A percentile compares a stretch with the other conserved stretches of the same genome.
Evolutionary conservation across 2,888 invertebrate genomes (phyloP).

Genomic region (Lochmaea crataegi): DNA sequence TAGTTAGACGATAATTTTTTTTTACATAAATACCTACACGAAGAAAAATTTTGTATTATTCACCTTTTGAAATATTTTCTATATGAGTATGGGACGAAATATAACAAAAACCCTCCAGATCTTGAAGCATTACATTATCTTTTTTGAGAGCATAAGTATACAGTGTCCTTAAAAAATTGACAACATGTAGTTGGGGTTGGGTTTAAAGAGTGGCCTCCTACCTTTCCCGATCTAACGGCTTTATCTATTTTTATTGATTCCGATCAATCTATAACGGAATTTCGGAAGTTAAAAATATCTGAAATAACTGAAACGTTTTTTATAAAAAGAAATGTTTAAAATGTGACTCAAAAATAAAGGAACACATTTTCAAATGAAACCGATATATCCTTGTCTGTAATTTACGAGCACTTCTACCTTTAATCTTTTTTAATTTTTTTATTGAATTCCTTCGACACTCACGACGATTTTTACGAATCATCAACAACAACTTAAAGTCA

Average conservation of each 20-base stretch:
- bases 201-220: too few relatives aligned
- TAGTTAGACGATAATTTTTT: background rate
- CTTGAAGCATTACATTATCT: too few relatives aligned
- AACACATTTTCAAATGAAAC: slow-evolving; percentile 17
- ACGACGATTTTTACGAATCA: slow-evolving; percentile 31
- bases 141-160: too few relatives aligned
- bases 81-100: too few relatives aligned
- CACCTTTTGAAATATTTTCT: too few relatives aligned
- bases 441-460: slow-evolving; percentile 34
- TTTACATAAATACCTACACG: too few relatives aligned
- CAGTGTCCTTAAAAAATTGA: too few relatives aligned
- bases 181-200: too few relatives aligned
- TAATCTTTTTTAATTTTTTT: slow-evolving; percentile 28
- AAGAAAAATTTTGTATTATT: too few relatives aligned
- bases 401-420: slow-evolving; percentile 21
- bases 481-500: slow-evolving; percentile 28
- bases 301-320: slow-evolving; percentile 8
- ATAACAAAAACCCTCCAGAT: too few relatives aligned
- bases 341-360: slow-evolving; percentile 13
- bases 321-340: slow-evolving; percentile 11
- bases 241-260: too few relatives aligned
- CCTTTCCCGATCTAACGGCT: too few relatives aligned
- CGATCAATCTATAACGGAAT: background rate
- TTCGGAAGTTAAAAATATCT: slow-evolving; percentile 7
- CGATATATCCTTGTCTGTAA: slow-evolving; percentile 24